These are phyloP conservation scores for Esox lucius DNA, from an alignment of 2,797 vertebrate species.

Conservation along the genomic window DNA sequence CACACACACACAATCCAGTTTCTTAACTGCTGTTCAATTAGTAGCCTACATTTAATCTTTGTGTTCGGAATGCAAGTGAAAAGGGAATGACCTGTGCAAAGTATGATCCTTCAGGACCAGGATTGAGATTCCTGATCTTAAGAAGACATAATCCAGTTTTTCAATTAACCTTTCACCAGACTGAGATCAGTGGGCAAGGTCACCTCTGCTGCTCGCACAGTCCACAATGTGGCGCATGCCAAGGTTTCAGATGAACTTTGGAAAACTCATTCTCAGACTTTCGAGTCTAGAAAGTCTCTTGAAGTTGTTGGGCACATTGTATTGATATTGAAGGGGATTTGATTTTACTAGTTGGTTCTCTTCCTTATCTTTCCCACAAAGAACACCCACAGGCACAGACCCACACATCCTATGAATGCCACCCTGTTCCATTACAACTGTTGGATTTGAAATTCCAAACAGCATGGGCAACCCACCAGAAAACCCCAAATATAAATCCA, in stretches of 20 bases:
- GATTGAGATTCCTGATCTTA: slow-evolving; percentile 73
- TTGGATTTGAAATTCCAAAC: background rate
- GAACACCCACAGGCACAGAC: background rate
- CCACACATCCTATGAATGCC: background rate
- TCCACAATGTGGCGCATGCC: slow-evolving; percentile 59
- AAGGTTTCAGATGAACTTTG: slow-evolving; percentile 53
- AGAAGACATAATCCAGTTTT: slow-evolving; percentile 77
- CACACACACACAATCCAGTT: background rate
- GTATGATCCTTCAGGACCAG: slow-evolving; percentile 47
- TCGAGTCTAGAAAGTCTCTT: no score
- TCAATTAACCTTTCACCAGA: slow-evolving; percentile 78
- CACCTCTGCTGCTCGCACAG: slow-evolving; percentile 70
- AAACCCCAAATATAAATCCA: background rate
- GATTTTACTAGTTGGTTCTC: background rate
- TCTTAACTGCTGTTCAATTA: background rate
- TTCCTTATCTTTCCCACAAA: background rate
- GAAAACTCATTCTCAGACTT: slow-evolving; percentile 35
- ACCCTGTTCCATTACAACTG: background rate
- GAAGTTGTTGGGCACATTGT: no score
- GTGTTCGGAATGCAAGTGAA: background rate
- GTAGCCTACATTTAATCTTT: background rate
- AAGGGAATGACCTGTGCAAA: slow-evolving; percentile 51
- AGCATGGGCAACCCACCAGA: background rate
- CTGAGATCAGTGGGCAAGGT: slow-evolving; percentile 77
- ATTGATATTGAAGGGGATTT: background rate